These are phyloP conservation scores for Acropternis orthonyx DNA, from an alignment of 2,797 vertebrate genomes.

Conservation along the genomic window DNA sequence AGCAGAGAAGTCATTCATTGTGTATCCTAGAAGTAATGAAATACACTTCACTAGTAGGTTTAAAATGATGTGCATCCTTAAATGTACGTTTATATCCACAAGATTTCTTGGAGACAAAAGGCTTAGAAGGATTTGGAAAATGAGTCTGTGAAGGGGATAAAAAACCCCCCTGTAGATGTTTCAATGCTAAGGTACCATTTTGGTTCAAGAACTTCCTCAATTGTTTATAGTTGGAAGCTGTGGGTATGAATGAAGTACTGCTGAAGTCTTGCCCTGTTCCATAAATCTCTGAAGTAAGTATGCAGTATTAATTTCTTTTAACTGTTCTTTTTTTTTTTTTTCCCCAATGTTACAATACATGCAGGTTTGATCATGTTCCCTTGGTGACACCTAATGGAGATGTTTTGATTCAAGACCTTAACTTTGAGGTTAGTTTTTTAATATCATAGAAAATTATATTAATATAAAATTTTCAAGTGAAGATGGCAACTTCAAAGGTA, in stretches of 20 bases:
- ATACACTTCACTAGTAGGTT: not conserved
- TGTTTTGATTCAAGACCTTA: constrained; percentile 89
- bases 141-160: not conserved
- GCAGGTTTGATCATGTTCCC: constrained; percentile 92
- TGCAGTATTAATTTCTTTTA: not conserved
- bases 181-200: not conserved
- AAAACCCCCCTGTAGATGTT: not conserved
- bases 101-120: not conserved
- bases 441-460: not conserved
- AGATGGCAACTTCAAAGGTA: not conserved
- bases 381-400: constrained; percentile 96
- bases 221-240: not conserved
- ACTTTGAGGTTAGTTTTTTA: constrained; percentile 86
- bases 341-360: not conserved
- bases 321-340: not conserved
- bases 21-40: not conserved
- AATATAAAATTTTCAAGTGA: not conserved
- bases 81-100: not conserved
- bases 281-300: not conserved
- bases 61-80: not conserved
- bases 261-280: not conserved
- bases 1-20: not conserved
- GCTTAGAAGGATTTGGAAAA: not conserved
- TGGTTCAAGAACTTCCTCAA: not conserved
- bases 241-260: not conserved